phyloP scores from a whole-genome alignment of 2,888 invertebrate species.

The Baccha elongata region DNA sequence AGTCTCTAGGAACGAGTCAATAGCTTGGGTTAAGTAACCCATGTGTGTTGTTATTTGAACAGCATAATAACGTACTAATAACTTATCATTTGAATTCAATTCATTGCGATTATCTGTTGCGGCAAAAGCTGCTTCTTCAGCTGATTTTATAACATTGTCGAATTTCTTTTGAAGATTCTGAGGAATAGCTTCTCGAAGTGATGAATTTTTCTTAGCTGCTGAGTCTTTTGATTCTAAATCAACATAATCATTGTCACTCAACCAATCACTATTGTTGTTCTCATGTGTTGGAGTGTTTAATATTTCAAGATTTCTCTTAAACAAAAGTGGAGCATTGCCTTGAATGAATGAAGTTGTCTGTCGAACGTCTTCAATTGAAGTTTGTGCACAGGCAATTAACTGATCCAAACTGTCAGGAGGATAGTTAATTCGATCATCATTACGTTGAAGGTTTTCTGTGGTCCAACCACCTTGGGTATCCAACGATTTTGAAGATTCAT shows the following conservation, averaged over 20 bases:
- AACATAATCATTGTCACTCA: constrained; percentile 96
- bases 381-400: constrained; percentile 92
- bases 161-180: constrained; percentile 88
- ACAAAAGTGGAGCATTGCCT: constrained; percentile 91
- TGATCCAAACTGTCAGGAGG: constrained; percentile 94
- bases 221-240: constrained; percentile 90
- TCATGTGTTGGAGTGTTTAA: constrained; percentile 65
- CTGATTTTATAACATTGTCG: constrained; percentile 89
- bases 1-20: constrained; percentile 95
- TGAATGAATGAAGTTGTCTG: constrained; percentile 95
- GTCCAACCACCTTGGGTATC: constrained; percentile 92
- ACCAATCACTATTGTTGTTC: constrained; percentile 84
- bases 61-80: constrained; percentile 93
- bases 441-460: constrained; percentile 85
- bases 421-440: constrained; percentile 78
- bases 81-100: constrained; percentile 90
- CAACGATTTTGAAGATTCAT: constrained; percentile 89
- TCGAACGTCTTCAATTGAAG: constrained; percentile 93
- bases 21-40: constrained; percentile 92
- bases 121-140: constrained; percentile 86
- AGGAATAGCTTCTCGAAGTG: constrained; percentile 88
- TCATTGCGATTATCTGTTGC: constrained; percentile 80
- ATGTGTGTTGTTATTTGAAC: constrained; percentile 93
- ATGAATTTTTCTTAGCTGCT: constrained; percentile 88
- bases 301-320: constrained; percentile 84